Percentiles rank a stretch among this genome's conserved stretches.
Evolutionary conservation across 2,113 vertebrate species (phyloP).

Genomic region (Spea multiplicata): DNA sequence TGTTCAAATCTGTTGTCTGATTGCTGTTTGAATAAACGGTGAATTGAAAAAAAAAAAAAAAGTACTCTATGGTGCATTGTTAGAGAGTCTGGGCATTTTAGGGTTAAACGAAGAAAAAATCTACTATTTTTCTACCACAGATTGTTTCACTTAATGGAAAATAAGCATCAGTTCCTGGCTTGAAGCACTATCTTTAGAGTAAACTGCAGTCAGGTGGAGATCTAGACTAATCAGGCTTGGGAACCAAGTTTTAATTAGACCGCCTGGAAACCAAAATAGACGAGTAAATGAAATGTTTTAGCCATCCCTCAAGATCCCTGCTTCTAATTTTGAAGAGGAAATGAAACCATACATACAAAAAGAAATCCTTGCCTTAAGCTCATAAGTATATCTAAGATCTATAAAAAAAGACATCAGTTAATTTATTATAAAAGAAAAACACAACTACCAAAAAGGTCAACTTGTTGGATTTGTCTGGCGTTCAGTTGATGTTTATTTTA

Average conservation of each 20-base stretch:
- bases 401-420: conserved; percentile 54
- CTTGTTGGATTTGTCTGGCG: neutral
- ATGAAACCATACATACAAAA: conserved; percentile 70
- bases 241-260: conserved; percentile 70
- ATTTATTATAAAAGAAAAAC: neutral
- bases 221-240: conserved; percentile 69
- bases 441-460: neutral
- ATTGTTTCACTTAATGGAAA: conserved; percentile 68
- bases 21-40: no score
- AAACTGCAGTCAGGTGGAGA: conserved; percentile 73
- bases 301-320: conserved; percentile 67
- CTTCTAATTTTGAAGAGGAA: conserved; percentile 80
- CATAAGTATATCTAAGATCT: conserved; percentile 61
- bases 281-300: conserved; percentile 76
- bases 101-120: conserved; percentile 39
- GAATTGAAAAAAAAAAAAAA: no score
- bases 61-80: neutral
- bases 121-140: conserved; percentile 58
- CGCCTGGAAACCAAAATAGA: conserved; percentile 68
- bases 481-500: neutral
- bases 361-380: conserved; percentile 59
- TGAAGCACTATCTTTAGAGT: conserved; percentile 60
- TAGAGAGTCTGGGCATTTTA: neutral
- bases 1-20: no score
- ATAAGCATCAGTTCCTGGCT: conserved; percentile 67